phyloP scores from a whole-genome alignment of 2,888 invertebrate genomes.

The Carabus problematicus region DNA sequence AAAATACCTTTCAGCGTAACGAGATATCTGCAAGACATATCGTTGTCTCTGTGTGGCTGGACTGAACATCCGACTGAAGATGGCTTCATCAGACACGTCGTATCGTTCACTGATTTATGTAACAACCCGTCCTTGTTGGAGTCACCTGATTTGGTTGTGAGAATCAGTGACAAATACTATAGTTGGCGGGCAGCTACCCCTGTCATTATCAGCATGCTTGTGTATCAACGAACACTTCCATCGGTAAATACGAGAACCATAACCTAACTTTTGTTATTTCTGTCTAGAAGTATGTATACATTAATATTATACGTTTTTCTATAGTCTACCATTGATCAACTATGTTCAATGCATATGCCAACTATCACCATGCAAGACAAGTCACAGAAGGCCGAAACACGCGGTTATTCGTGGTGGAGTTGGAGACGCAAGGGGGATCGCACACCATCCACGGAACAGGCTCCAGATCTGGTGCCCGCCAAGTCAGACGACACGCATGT shows the following conservation, averaged over 20 bases:
- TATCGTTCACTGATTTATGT: constrained; percentile 70
- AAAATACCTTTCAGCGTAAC: constrained; percentile 49
- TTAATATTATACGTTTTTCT: constrained; percentile 31
- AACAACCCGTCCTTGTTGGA: constrained; percentile 77
- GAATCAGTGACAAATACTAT: constrained; percentile 86
- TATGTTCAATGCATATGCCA: constrained; percentile 57
- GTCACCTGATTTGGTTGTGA: constrained; percentile 83
- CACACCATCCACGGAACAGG: constrained; percentile 45
- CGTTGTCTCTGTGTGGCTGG: constrained; percentile 81
- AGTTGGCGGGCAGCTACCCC: constrained; percentile 93
- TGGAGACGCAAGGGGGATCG: constrained; percentile 64
- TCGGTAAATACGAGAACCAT: constrained; percentile 62
- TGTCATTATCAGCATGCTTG: constrained; percentile 84
- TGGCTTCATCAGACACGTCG: constrained; percentile 63
- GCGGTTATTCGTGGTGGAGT: constrained; percentile 72
- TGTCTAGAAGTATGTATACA: not conserved
- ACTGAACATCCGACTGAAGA: constrained; percentile 61
- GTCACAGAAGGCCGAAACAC: constrained; percentile 56
- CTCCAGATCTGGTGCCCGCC: constrained; percentile 45
- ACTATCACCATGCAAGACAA: constrained; percentile 45
- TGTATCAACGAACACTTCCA: constrained; percentile 86
- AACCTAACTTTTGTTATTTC: constrained; percentile 21
- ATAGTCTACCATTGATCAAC: constrained; percentile 57
- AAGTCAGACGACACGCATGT: constrained; percentile 43
- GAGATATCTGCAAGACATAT: constrained; percentile 67